Conservation (phyloP, 2,888 invertebrate genomes). For the Resseliella maxima region DNA sequence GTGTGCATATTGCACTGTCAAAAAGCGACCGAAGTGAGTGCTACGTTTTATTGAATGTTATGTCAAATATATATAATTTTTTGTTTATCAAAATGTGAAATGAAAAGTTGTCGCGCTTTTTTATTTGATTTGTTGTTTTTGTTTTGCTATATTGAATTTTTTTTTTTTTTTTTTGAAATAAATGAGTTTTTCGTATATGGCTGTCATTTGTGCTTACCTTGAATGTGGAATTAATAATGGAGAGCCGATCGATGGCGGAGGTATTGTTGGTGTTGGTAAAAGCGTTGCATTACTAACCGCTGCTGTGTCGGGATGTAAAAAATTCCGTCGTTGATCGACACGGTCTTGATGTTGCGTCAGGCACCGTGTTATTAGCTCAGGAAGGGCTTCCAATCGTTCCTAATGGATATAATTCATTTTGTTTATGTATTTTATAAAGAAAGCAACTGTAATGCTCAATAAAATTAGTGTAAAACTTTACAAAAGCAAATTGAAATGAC, state of each 20-base stretch:
- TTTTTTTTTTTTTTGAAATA: neutral
- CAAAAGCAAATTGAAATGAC: neutral
- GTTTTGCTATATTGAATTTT: neutral
- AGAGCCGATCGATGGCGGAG: slow-evolving; percentile 68
- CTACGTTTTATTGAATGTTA: neutral
- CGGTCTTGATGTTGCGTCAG: slow-evolving; percentile 82
- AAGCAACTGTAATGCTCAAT: no score
- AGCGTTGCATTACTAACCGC: slow-evolving; percentile 70
- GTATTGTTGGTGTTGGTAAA: slow-evolving; percentile 69
- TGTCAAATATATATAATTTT: slow-evolving; percentile 11
- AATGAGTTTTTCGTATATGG: neutral
- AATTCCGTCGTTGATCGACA: slow-evolving; percentile 84
- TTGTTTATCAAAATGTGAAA: neutral
- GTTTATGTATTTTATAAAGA: neutral
- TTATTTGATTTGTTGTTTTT: slow-evolving; percentile 12
- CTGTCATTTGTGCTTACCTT: slow-evolving; percentile 67
- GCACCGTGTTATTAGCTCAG: slow-evolving; percentile 83
- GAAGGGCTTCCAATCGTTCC: slow-evolving; percentile 86
- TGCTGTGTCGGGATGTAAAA: slow-evolving; percentile 88
- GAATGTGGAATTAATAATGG: slow-evolving; percentile 72
- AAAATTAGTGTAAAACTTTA: no score
- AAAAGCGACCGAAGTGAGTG: slow-evolving; percentile 36
- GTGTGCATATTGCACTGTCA: slow-evolving; percentile 13
- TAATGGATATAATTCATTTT: slow-evolving; percentile 61
- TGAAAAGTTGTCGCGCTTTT: neutral